phyloP scores from a whole-genome alignment of 2,797 vertebrate genomes.

The Trematomus bernacchii region DNA sequence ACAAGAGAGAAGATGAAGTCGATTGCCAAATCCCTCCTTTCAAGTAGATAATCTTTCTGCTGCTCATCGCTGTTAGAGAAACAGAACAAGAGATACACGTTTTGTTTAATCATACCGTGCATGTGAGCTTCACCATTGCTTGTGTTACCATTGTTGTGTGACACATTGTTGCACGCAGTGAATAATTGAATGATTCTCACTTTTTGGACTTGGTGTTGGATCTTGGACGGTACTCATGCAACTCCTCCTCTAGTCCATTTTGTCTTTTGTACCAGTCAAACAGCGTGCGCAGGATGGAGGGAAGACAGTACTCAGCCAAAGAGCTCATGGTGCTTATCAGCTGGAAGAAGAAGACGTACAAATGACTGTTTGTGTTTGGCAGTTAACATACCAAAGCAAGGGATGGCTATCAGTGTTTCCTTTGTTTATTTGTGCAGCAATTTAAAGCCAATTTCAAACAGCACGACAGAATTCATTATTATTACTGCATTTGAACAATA shows the following conservation, averaged over 20 bases:
- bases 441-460: conserved; percentile 20
- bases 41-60: conserved; percentile 97
- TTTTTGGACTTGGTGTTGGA: conserved; percentile 97
- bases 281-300: conserved; percentile 96
- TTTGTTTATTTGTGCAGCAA: conserved; percentile 67
- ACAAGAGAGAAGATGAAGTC: conserved; percentile 99
- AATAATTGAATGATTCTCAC: conserved; percentile 74
- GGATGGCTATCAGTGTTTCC: conserved; percentile 67
- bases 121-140: neutral
- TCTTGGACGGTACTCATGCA: conserved; percentile 95
- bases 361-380: conserved; percentile 56
- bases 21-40: conserved; percentile 97
- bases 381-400: conserved; percentile 58
- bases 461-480: neutral
- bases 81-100: conserved; percentile 34
- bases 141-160: neutral
- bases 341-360: conserved; percentile 77
- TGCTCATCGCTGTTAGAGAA: conserved; percentile 91
- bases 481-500: conserved; percentile 19
- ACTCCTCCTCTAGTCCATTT: conserved; percentile 96
- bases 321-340: conserved; percentile 98
- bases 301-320: conserved; percentile 96
- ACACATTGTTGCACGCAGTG: neutral
- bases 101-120: conserved; percentile 12
- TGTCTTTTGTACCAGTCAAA: conserved; percentile 99